Conservation (phyloP, 2,797 vertebrate species). For the Coreius guichenoti region DNA sequence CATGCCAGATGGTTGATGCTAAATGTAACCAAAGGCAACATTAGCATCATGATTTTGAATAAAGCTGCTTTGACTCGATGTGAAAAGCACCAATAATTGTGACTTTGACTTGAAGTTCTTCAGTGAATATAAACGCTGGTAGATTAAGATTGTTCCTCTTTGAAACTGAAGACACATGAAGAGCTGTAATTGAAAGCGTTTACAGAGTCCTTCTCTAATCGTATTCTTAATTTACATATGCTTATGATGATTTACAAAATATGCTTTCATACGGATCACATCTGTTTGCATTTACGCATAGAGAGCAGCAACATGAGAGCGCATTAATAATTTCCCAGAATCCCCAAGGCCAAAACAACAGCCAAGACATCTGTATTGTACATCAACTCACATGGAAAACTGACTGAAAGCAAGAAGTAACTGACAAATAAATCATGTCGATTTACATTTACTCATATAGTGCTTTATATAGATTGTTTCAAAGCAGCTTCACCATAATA, state of each 20-base stretch:
- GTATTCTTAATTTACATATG: background rate
- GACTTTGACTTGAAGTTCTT: background rate
- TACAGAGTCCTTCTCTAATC: background rate
- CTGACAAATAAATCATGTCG: background rate
- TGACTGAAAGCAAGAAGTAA: background rate
- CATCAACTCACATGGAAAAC: background rate
- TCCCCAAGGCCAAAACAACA: background rate
- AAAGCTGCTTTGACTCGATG: too few species aligned
- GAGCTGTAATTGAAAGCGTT: background rate
- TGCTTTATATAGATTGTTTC: background rate
- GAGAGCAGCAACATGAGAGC: background rate
- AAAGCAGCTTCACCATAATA: background rate
- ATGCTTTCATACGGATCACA: background rate
- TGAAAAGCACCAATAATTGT: too few species aligned
- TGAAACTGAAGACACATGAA: too few species aligned
- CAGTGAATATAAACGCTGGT: background rate
- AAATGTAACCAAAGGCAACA: background rate
- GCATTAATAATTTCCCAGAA: slow-evolving; percentile 1
- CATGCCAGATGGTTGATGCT: background rate
- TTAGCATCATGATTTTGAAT: too few species aligned
- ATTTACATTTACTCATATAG: background rate
- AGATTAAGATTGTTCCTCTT: background rate
- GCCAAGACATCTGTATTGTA: background rate
- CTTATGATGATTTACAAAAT: background rate
- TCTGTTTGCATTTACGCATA: slow-evolving; percentile 6